Base-by-base conservation (phyloP, 2,113 vertebrate genomes). In the Amphilophus citrinellus region DNA sequence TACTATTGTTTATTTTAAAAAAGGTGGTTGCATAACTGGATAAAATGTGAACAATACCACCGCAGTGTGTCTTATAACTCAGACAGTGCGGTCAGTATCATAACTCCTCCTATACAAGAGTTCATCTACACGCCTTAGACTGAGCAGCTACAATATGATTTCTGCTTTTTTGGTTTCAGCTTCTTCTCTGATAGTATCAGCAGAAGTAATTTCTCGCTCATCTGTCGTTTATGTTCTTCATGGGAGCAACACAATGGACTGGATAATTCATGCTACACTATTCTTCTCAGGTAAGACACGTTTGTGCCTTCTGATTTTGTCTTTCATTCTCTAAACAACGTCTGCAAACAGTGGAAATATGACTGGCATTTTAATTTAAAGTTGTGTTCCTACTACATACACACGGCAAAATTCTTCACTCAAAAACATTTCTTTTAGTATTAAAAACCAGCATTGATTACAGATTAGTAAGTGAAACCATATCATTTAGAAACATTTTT, bases 31-130 rank as follows among this genome's bases (percentile, higher is more conserved):
- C 7, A 7, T 7, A 35, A 35, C 32, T 35, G 32, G 32, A 35
- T 35, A 7, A 35, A 7, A 7, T 5, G 1, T 35, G 6, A 35
- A 35, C 6, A 35, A 35, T 35, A 7, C 32, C 6, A 35, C 32
- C 6, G 6, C 32, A 35, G 3, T 68, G 3, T 47, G 22, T 27
- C 10, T 8, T 7, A 27, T 68, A 14, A 47, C 30, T 30, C 15
- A 71, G 6, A 30, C 10, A 17, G 7, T 58, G 30, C 17, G 59
- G 4, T 62, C 8, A 22, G 5, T 24, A 2, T 15, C 77, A 3
- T 44, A 57, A 75, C 80, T 24, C 84, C 90, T 71, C 88, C 84
- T 86, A 56, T 79, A 14, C 2, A 9, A 27, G 1, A 80, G 24
- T 94, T 91, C 84, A 88, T 87, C 78, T 77, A 42, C 6, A 20